Evolutionary conservation across 2,888 invertebrate species (phyloP).

Genomic region (Pyrrhosoma nymphula): DNA sequence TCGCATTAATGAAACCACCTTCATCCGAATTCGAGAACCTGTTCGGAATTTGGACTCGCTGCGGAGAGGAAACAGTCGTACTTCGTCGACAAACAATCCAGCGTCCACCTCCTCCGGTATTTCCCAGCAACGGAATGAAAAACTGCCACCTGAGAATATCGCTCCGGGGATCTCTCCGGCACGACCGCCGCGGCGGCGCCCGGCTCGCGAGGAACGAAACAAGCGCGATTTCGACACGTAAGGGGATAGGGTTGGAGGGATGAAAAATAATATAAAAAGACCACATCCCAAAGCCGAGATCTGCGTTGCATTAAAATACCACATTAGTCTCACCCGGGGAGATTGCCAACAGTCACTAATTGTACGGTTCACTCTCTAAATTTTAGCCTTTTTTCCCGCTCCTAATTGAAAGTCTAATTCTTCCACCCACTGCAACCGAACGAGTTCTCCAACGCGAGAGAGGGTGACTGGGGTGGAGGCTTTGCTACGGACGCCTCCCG

Average conservation of each 20-base stretch:
- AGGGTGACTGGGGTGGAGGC: not conserved
- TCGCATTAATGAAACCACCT: too few species aligned
- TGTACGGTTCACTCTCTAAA: not conserved
- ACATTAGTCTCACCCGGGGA: not conserved
- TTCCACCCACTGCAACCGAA: not conserved
- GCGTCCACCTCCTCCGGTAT: too few species aligned
- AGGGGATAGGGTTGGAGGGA: too few species aligned
- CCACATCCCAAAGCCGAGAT: not conserved
- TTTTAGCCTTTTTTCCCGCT: not conserved
- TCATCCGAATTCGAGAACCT: too few species aligned
- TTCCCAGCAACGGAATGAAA: not conserved
- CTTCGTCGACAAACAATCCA: too few species aligned
- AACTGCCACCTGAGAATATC: not conserved
- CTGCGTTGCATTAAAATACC: not conserved
- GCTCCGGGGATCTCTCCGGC: not conserved
- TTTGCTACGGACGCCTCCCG: too few species aligned
- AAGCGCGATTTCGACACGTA: not conserved
- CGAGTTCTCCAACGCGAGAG: not conserved
- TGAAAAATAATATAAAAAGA: too few species aligned
- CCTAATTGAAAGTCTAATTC: constrained; percentile 12
- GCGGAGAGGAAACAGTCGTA: too few species aligned
- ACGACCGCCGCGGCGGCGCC: too few species aligned
- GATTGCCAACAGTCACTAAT: not conserved
- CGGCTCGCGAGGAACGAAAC: not conserved
- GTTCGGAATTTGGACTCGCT: too few species aligned